These are phyloP conservation scores for Montipora capricornis DNA, from an alignment of 64 coral and sea anemone genomes.

Conservation along the genomic window DNA sequence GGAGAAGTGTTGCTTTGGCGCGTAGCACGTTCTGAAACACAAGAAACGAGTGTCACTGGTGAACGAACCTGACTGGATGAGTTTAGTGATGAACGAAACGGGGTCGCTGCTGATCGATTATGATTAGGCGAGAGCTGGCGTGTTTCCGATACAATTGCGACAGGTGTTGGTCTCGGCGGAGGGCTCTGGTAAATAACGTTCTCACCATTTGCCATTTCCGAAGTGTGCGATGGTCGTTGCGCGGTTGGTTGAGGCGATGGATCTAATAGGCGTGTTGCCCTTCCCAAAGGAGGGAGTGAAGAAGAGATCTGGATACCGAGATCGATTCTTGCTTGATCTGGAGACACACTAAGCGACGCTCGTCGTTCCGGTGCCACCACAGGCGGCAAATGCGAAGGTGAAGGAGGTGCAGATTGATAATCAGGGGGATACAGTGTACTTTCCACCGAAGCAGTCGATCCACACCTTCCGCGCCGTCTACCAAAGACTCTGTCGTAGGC, in stretches of 20 bases:
- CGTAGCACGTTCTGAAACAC: not conserved
- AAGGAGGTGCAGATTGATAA: conserved; percentile 28
- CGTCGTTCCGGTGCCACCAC: not conserved
- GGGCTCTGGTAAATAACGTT: not conserved
- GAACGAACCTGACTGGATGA: not conserved
- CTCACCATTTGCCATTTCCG: not conserved
- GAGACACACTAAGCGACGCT: not conserved
- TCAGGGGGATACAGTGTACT: conserved; percentile 22
- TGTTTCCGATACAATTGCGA: not conserved
- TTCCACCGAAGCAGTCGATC: conserved; percentile 18
- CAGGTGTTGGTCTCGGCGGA: not conserved
- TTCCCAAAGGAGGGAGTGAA: not conserved
- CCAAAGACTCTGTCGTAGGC: conserved; percentile 38
- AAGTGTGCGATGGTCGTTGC: not conserved
- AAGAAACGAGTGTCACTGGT: not conserved
- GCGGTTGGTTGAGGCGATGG: not conserved
- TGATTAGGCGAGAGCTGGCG: not conserved
- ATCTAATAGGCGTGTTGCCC: not conserved
- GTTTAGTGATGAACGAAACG: not conserved
- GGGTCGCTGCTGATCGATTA: not conserved
- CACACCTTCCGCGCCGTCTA: not conserved
- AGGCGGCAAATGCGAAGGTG: not conserved
- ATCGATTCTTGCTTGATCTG: not conserved
- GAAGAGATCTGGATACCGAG: conserved; percentile 1
- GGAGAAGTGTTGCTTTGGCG: not conserved